A percentile compares a stretch with the other conserved stretches of the same genome.
Evolutionary conservation across 92 coral and sea anemone genomes (phyloP).

Genomic region (Bergia puertoricense): DNA sequence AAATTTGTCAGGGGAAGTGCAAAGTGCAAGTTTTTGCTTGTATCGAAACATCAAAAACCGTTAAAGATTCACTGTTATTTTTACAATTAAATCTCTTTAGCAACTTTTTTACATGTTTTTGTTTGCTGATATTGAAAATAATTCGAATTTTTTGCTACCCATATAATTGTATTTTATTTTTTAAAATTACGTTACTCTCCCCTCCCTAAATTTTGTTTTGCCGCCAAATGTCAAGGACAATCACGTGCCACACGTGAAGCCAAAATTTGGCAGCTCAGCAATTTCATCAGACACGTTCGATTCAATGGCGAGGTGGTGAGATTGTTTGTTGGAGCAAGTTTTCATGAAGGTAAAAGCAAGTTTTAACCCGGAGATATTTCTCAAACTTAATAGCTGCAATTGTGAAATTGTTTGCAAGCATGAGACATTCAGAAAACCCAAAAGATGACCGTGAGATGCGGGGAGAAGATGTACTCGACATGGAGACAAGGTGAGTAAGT

Average conservation of each 20-base stretch:
- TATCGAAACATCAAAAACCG: neutral
- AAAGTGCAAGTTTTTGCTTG: neutral
- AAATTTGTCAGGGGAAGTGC: neutral
- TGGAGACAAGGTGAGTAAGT: conserved; percentile 10
- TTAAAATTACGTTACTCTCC: neutral
- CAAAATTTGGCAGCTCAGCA: neutral
- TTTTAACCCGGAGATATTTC: conserved; percentile 25
- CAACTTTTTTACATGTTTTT: neutral
- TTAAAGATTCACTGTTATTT: neutral
- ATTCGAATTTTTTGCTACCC: too few relatives aligned
- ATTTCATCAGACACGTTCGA: conserved; percentile 41
- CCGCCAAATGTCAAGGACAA: neutral
- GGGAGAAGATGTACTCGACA: neutral
- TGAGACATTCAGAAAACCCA: conserved; percentile 29
- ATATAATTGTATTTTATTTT: too few relatives aligned
- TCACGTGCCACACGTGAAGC: conserved; percentile 2
- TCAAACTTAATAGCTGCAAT: conserved; percentile 26
- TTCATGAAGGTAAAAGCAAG: conserved; percentile 38
- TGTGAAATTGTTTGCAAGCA: conserved; percentile 25
- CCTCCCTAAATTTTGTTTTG: neutral
- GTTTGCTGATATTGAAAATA: neutral
- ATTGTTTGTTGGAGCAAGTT: neutral
- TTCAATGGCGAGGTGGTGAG: neutral
- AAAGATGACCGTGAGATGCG: conserved; percentile 8
- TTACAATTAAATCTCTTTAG: neutral